A percentile compares a stretch with the other conserved stretches of the same genome.
These are phyloP conservation scores for Spilarctia lutea DNA, from an alignment of 2,888 invertebrate genomes.

Conservation along the genomic window DNA sequence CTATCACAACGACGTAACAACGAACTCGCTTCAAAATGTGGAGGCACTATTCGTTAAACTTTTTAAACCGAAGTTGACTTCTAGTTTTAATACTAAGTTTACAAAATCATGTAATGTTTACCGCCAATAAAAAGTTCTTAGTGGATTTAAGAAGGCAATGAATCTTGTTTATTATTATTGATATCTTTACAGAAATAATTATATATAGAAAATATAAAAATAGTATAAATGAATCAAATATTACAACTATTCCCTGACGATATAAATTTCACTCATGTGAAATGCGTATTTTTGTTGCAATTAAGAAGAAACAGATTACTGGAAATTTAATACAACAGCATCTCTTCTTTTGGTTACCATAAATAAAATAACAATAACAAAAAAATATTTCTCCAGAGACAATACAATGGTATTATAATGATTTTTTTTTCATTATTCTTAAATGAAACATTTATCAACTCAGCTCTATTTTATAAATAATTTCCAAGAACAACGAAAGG, in stretches of 20 bases:
- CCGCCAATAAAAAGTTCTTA: background rate
- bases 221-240: background rate
- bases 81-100: background rate
- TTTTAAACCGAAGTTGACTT: background rate
- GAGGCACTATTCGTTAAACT: background rate
- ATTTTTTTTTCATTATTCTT: no score
- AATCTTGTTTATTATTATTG: background rate
- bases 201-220: background rate
- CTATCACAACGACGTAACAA: slow-evolving; percentile 8
- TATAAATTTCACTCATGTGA: background rate
- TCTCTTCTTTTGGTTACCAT: background rate
- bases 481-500: background rate
- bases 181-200: background rate
- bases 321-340: background rate
- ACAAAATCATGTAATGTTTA: background rate
- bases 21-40: background rate
- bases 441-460: no score
- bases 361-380: background rate
- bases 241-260: background rate
- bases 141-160: background rate
- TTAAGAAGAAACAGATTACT: no score
- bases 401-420: no score
- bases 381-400: no score
- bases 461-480: no score
- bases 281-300: background rate